Conservation (phyloP, 2,113 vertebrate species). For the Sylvietta virens region DNA sequence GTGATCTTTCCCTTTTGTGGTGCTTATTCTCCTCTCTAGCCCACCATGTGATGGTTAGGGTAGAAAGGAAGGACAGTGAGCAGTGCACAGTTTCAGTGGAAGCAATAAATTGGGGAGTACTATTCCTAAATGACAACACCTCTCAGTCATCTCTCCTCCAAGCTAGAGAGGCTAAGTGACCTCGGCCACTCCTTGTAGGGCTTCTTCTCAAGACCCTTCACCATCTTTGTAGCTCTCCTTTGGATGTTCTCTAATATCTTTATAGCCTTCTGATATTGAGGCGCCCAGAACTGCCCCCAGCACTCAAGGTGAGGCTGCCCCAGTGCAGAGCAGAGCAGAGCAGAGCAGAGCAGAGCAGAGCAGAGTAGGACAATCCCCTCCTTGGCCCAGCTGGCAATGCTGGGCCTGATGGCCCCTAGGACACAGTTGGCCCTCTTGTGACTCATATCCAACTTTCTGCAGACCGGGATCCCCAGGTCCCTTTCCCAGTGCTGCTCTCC, state of each 20-base stretch:
- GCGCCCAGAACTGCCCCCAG: not conserved
- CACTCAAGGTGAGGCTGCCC: rapidly evolving
- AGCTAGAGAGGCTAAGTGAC: not conserved
- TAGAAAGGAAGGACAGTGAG: not conserved
- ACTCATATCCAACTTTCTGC: not conserved
- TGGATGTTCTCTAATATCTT: not conserved
- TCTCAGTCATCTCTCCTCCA: not conserved
- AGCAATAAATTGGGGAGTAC: not conserved
- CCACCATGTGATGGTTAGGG: rapidly evolving
- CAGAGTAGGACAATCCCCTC: not conserved
- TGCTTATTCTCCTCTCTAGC: not conserved
- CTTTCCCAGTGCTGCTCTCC: not conserved
- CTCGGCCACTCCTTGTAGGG: rapidly evolving
- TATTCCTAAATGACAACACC: not conserved
- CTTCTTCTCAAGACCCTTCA: not conserved
- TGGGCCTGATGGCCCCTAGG: not conserved
- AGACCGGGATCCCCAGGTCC: not conserved
- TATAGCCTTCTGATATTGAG: not conserved
- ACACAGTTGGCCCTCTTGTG: not conserved
- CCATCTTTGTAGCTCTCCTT: not conserved
- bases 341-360: not conserved
- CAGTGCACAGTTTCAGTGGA: not conserved
- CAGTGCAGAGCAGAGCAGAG: not conserved
- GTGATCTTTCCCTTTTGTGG: not conserved
- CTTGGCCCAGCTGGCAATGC: not conserved